Evolutionary conservation across 1,140 invertebrate species (phyloP), one percentile per base, ranked within the genome.

Genomic region (Bombus turneri): DNA sequence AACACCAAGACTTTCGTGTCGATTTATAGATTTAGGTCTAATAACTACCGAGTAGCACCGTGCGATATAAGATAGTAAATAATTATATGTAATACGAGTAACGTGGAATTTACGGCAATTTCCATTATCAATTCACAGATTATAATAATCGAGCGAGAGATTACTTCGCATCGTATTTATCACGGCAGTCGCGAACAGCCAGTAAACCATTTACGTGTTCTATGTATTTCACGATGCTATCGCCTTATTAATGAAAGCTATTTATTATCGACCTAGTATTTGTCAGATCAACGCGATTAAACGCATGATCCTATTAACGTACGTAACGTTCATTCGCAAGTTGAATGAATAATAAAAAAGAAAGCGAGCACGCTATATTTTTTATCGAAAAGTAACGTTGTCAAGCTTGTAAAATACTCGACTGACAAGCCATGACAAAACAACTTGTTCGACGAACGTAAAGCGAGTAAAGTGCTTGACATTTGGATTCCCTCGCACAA

Each of bases 171-270:
- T 41, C 28, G 43, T 28, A 69, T 78, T 77, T 72, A 84, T 76
- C 71, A 76, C 1, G 6, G 28, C 75, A 43, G 74, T 43, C 47
- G 47, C 37, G 39, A 71, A 78, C 62, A 71, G 28, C 62, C 47
- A 78, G 64, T 28, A 1, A 59, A n/a, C 66, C 15, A 43, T 83
- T 77, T 77, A 57, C 8, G 25, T 57, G 66, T 59, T 59, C 37
- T 37, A 34, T 71, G 66, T 59, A 77, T 68, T 84, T 79, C 82
- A 62, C 53, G 66, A 79, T 79, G 31, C 47, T 39, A 71, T 66
- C 10, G n/a, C 64, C 47, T 84, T 84, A 79, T 79, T 84, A 84
- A 84, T 72, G 82, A 77, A 78, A 43, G n/a, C 75, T 71, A 72
- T 84, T 79, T 53, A 10, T 84, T 84, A 84, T 71, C 12, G 47